Percentiles rank a stretch among this genome's conserved stretches.
Conservation (phyloP, 2,797 vertebrate species). For the Sebastes iracundus region DNA sequence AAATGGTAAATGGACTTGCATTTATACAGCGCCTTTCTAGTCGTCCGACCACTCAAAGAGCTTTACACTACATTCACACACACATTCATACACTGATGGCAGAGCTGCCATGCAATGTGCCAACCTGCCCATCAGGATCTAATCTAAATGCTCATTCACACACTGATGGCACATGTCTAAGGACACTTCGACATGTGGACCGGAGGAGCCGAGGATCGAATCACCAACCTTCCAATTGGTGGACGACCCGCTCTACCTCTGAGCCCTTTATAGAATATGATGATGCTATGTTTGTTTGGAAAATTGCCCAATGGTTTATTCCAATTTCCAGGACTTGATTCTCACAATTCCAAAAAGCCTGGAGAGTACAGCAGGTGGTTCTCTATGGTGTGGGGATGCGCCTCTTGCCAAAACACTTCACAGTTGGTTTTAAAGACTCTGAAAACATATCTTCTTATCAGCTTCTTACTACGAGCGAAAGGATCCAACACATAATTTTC, state of each 20-base stretch:
- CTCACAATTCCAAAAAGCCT: conserved; percentile 10
- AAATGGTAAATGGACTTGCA: neutral
- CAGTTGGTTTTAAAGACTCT: neutral
- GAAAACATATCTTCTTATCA: neutral
- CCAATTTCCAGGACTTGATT: conserved; percentile 18
- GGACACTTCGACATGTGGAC: no score
- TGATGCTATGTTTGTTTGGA: neutral
- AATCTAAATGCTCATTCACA: no score
- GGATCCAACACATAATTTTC: neutral
- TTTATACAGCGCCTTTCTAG: neutral
- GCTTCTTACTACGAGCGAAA: neutral
- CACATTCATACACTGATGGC: neutral
- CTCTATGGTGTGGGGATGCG: neutral
- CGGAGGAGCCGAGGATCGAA: no score
- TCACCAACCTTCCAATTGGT: no score
- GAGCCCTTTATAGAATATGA: neutral
- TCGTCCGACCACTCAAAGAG: neutral
- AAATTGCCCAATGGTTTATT: neutral
- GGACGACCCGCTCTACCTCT: neutral
- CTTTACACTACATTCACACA: neutral
- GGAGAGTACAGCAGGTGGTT: neutral
- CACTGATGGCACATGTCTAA: no score
- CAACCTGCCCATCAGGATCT: no score
- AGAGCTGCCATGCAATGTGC: no score
- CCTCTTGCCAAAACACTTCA: neutral